A percentile compares a stretch with the other conserved stretches of the same genome.
Evolutionary conservation across 2,113 vertebrate genomes (phyloP).

Genomic region (Dromiciops gliroides): DNA sequence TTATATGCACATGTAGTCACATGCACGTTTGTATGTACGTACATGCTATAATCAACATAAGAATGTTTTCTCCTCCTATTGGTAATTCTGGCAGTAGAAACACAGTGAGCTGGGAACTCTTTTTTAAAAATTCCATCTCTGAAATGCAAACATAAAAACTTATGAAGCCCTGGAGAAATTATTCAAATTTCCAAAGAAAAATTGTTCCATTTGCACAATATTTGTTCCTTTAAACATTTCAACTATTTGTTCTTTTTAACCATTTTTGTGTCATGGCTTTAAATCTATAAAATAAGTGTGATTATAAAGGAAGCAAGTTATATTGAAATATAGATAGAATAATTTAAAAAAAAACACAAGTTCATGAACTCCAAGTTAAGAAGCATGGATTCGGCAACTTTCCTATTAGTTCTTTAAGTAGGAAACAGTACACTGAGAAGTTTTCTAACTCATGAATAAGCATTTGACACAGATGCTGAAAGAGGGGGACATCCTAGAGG

Average conservation of each 20-base stretch:
- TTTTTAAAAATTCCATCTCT: background rate
- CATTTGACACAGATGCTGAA: background rate
- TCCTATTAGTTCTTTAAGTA: background rate
- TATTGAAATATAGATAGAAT: background rate
- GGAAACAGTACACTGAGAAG: background rate
- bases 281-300: background rate
- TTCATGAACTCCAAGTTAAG: background rate
- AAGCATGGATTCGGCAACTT: background rate
- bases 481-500: background rate
- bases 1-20: background rate
- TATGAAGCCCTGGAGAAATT: background rate
- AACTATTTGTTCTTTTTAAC: too few species aligned
- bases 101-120: background rate
- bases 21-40: too few species aligned
- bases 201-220: background rate
- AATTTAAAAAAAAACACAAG: background rate
- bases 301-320: background rate
- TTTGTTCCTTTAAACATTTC: background rate
- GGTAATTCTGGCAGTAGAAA: background rate
- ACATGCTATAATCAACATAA: background rate
- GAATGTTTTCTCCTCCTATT: background rate
- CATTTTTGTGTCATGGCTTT: background rate
- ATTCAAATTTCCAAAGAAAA: background rate
- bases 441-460: background rate
- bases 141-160: background rate